Conservation (phyloP, 2,113 vertebrate species). For the Cyphomyrus discorhynchus region DNA sequence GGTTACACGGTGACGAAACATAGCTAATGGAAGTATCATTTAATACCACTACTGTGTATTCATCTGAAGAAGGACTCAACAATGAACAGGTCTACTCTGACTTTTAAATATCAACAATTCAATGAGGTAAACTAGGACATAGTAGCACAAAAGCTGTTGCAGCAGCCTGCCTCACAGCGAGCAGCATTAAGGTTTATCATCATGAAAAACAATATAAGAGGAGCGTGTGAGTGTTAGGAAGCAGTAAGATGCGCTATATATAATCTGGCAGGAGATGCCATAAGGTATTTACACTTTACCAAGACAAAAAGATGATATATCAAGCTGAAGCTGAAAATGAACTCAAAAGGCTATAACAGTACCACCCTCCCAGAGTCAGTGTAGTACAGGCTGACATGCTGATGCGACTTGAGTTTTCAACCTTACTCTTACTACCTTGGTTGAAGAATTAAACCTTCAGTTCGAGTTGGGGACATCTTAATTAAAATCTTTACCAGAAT, state of each 20-base stretch:
- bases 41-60: slow-evolving; percentile 19
- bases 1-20: slow-evolving; percentile 16
- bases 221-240: slow-evolving; percentile 16
- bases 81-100: slow-evolving; percentile 30
- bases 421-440: slow-evolving; percentile 8
- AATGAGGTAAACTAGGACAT: slow-evolving; percentile 24
- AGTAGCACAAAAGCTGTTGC: slow-evolving; percentile 24
- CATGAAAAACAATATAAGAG: neutral
- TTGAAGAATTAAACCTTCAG: slow-evolving; percentile 26
- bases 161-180: slow-evolving; percentile 29
- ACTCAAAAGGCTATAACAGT: neutral
- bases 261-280: slow-evolving; percentile 7
- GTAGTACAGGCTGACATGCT: neutral
- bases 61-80: slow-evolving; percentile 9
- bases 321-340: slow-evolving; percentile 17
- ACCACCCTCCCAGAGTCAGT: neutral
- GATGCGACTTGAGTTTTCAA: slow-evolving; percentile 15
- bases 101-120: slow-evolving; percentile 23
- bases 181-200: slow-evolving; percentile 21
- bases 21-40: slow-evolving; percentile 36
- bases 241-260: neutral
- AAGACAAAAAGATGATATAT: slow-evolving; percentile 12
- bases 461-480: slow-evolving; percentile 26
- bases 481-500: slow-evolving; percentile 34
- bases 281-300: slow-evolving; percentile 33